phyloP scores from a whole-genome alignment of 2,113 vertebrate genomes.

The Harpagus bidentatus region DNA sequence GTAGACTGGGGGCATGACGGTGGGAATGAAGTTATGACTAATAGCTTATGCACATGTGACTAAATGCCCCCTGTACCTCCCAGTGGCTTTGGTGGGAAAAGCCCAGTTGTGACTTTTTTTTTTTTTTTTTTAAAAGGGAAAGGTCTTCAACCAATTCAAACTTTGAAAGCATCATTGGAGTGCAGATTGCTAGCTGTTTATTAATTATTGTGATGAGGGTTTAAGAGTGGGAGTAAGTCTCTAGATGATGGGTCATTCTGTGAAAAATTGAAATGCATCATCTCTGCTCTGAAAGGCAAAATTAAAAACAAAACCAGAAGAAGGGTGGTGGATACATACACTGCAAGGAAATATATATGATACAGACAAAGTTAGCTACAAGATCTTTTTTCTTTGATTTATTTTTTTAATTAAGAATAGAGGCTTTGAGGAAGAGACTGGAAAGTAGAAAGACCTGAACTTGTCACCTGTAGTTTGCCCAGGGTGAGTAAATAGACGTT shows the following conservation, averaged over 20 bases:
- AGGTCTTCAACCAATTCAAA: too few species aligned
- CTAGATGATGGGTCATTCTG: not conserved
- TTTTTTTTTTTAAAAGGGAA: too few species aligned
- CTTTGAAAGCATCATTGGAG: too few species aligned
- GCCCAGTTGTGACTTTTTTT: not conserved
- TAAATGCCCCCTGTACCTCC: not conserved
- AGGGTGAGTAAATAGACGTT: not conserved
- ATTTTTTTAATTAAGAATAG: not conserved
- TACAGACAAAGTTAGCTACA: not conserved
- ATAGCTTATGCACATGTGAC: not conserved
- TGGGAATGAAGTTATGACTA: not conserved
- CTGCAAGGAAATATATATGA: not conserved
- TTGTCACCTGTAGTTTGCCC: not conserved
- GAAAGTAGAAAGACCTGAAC: not conserved
- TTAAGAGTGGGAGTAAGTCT: not conserved
- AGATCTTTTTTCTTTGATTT: not conserved
- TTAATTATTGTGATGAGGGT: not conserved
- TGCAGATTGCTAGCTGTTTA: not conserved
- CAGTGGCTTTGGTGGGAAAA: not conserved
- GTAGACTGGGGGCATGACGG: not conserved
- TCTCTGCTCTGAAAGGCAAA: not conserved
- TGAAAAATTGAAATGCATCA: not conserved
- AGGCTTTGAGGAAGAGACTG: not conserved
- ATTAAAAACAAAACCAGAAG: not conserved
- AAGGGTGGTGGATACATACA: not conserved